phyloP scores from a whole-genome alignment of 2,113 vertebrate genomes.

The human (Homo sapiens) region GRCh38 chr22:34031001-34031500 shows the following conservation, averaged over 20 bases:
- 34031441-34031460: not conserved
- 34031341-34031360: not conserved
- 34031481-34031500: not conserved
- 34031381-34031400: not conserved
- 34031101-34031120: not conserved
- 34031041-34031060: no score
- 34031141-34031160: not conserved
- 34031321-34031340: not conserved
- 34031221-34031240: not conserved
- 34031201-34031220: not conserved
- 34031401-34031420: not conserved
- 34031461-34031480: not conserved
- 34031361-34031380: not conserved
- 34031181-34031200: not conserved
- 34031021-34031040: not conserved
- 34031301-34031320: not conserved
- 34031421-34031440: not conserved
- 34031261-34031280: not conserved
- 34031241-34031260: not conserved
- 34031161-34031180: not conserved
- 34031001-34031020: not conserved
- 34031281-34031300: not conserved
- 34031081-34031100: not conserved
- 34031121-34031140: not conserved
- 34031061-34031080: not conserved